Percentiles rank a stretch among this genome's conserved stretches.
These are phyloP conservation scores for Colaptes auratus DNA, from an alignment of 2,113 vertebrate genomes.

Conservation along the genomic window DNA sequence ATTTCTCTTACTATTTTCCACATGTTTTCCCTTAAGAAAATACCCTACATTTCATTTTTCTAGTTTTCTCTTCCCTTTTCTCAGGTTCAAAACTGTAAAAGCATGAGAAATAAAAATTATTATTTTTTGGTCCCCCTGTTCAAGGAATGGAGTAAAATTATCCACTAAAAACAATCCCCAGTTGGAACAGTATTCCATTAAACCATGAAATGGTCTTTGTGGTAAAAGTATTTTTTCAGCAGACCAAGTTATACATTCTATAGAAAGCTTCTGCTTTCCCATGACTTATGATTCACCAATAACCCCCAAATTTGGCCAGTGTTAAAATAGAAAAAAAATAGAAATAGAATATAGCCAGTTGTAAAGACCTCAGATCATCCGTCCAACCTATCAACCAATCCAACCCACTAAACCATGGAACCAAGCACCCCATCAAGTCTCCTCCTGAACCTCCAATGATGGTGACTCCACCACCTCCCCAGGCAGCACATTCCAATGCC, in stretches of 20 bases:
- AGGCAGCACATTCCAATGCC: too few relatives aligned
- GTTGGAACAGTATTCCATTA: not conserved
- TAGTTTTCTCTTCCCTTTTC: not conserved
- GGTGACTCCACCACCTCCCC: too few relatives aligned
- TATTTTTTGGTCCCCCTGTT: accelerated
- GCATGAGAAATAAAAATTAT: not conserved
- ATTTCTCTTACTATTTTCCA: not conserved
- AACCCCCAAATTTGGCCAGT: not conserved
- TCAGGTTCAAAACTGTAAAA: not conserved
- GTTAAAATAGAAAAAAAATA: too few relatives aligned
- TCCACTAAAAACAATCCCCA: not conserved
- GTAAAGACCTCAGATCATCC: too few relatives aligned
- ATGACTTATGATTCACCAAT: not conserved
- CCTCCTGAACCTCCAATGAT: too few relatives aligned
- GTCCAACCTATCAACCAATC: too few relatives aligned
- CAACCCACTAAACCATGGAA: too few relatives aligned
- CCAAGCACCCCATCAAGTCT: too few relatives aligned
- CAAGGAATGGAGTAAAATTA: not conserved
- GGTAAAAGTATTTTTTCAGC: not conserved
- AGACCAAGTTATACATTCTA: not conserved
- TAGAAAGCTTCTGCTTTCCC: not conserved
- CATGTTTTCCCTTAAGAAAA: not conserved
- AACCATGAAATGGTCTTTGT: accelerated
- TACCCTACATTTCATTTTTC: not conserved
- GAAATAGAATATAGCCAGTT: too few relatives aligned